These are phyloP conservation scores for Neuroscelio doddi DNA, from an alignment of 2,888 invertebrate genomes.

Conservation along the genomic window DNA sequence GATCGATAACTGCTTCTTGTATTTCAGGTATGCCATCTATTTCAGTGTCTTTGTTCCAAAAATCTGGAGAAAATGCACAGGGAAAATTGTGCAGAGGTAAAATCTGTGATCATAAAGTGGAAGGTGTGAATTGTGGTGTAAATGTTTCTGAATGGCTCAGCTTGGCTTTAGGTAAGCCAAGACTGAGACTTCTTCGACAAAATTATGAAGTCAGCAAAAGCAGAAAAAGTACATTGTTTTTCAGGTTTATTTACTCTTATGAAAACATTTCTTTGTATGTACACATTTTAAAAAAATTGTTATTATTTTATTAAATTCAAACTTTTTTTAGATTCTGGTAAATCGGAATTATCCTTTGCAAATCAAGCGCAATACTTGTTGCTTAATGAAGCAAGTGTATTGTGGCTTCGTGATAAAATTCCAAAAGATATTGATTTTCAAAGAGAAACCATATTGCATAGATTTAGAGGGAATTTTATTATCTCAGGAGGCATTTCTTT, in stretches of 20 bases:
- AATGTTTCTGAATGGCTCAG: conserved; percentile 87
- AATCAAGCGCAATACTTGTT: conserved; percentile 92
- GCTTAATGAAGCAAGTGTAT: conserved; percentile 84
- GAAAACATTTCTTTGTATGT: too few species aligned
- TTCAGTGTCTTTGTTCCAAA: conserved; percentile 74
- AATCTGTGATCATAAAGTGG: conserved; percentile 87
- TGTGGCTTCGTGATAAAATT: conserved; percentile 79
- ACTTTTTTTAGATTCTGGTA: conserved; percentile 47
- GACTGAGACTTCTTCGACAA: conserved; percentile 81
- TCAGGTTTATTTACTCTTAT: too few species aligned
- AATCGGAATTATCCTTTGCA: conserved; percentile 76
- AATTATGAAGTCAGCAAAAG: conserved; percentile 46
- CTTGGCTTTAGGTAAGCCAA: conserved; percentile 79
- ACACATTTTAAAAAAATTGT: too few species aligned
- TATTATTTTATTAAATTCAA: too few species aligned
- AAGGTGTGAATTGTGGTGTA: conserved; percentile 89
- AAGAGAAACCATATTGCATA: conserved; percentile 77
- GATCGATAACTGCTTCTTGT: background rate
- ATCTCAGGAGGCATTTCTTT: conserved; percentile 82
- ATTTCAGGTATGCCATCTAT: conserved; percentile 74
- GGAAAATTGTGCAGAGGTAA: conserved; percentile 81
- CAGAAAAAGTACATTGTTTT: conserved; percentile 13
- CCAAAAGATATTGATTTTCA: conserved; percentile 70
- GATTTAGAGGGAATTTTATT: conserved; percentile 95
- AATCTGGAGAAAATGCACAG: conserved; percentile 57